Evolutionary conservation across 2,888 invertebrate genomes (phyloP), one percentile per base, ranked within the genome.

Genomic region (Polyploca ridens): DNA sequence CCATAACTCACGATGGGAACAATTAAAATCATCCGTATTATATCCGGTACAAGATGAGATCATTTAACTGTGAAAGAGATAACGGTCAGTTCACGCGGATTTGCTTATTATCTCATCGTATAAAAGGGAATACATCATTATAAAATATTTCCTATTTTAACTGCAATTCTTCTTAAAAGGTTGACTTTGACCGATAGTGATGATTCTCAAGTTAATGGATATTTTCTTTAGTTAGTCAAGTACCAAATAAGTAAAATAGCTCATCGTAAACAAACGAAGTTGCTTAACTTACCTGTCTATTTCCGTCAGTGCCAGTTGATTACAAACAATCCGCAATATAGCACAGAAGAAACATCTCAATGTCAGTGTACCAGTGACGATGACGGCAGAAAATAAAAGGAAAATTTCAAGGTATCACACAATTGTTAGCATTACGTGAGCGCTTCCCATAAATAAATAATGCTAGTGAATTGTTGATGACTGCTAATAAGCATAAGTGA

Each of bases 291-390:
- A 46, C 46, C n/a, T n/a, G 7, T 46, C 0, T n/a, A 46, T n/a
- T 46, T 46, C 46, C 14, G n/a, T 46, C 46, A 46, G n/a, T n/a
- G 2, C n/a, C 7, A 46, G 46, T n/a, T n/a, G 46, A 46, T 7
- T n/a, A 7, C 13, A 46, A 14, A 46, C 46, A 46, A 46, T n/a
- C 7, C 46, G 5, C n/a, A 46, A 46, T 46, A n/a, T n/a, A 46
- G n/a, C 46, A 46, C 46, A 46, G n/a, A 46, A 46, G 46, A n/a
- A 46, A n/a, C 14, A 46, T 46, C 7, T 46, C 46, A 46, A 46
- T 46, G 46, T n/a, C 46, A 46, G 46, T 46, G n/a, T 46, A 46
- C 46, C 46, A 46, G 46, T 46, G 46, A 46, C n/a, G 46, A 46
- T n/a, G 46, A 46, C 46, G 46, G n/a, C 46, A 6, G 46, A 46